Conservation (phyloP, 1,140 invertebrate genomes). For the Spodoptera litura region DNA sequence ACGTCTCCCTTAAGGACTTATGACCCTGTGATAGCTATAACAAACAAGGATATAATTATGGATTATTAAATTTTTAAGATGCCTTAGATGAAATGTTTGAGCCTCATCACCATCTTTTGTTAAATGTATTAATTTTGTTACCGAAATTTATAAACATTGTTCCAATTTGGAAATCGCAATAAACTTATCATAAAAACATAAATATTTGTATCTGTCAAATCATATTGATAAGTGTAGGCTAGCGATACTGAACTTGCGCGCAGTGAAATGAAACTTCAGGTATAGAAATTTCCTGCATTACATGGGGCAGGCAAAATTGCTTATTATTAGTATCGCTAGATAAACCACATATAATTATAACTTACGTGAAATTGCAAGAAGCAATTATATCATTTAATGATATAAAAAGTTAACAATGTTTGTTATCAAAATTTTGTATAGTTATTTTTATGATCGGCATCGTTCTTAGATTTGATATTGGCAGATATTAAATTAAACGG, state of each 20-base stretch:
- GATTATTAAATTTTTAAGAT: constrained; percentile 22
- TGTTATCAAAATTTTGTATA: background rate
- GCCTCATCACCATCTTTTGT: background rate
- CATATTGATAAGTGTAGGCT: background rate
- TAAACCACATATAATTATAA: too few relatives aligned
- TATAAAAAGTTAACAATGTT: too few relatives aligned
- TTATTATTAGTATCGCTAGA: constrained; percentile 16
- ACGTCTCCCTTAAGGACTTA: constrained; percentile 35
- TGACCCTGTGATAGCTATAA: constrained; percentile 41
- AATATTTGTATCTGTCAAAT: background rate
- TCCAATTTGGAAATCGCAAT: background rate
- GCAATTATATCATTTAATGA: too few relatives aligned
- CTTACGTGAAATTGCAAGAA: too few relatives aligned
- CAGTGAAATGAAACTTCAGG: too few relatives aligned
- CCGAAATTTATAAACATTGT: background rate
- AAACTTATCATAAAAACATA: background rate
- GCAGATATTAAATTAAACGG: constrained; percentile 5
- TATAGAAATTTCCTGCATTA: too few relatives aligned
- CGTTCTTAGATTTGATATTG: constrained; percentile 43
- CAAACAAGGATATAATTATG: constrained; percentile 23
- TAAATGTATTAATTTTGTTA: background rate
- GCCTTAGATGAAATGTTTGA: constrained; percentile 27
- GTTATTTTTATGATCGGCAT: background rate
- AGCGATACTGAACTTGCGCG: constrained; percentile 8
- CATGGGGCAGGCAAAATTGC: too few relatives aligned